Evolutionary conservation across 2,888 invertebrate species (phyloP).

Genomic region (Hedya salicella): DNA sequence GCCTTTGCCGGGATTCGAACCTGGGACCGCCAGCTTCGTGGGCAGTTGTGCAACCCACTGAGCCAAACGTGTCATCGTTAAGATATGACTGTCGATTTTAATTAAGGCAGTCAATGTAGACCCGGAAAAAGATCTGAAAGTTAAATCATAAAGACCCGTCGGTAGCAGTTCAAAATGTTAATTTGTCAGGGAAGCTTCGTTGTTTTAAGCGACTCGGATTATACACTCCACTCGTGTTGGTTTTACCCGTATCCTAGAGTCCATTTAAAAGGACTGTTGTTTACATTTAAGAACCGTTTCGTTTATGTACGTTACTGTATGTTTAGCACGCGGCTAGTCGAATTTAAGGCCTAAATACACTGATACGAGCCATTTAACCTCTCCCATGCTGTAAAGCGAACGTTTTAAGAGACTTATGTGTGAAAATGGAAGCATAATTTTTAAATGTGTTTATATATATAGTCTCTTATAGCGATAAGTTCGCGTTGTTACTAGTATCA

Average conservation of each 20-base stretch:
- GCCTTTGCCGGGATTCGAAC: too few relatives aligned
- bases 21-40: too few relatives aligned
- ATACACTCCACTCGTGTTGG: slow-evolving; percentile 19
- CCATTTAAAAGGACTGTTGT: slow-evolving; percentile 12
- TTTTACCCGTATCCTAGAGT: background rate
- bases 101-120: too few relatives aligned
- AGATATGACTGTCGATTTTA: too few relatives aligned
- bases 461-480: too few relatives aligned
- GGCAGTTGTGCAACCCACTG: too few relatives aligned
- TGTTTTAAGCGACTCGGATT: slow-evolving; percentile 15
- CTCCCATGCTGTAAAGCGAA: background rate
- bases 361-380: slow-evolving; percentile 8
- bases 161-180: slow-evolving; percentile 17
- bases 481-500: too few relatives aligned
- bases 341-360: slow-evolving; percentile 20
- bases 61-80: too few relatives aligned
- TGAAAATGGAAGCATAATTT: background rate
- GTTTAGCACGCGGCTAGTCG: background rate
- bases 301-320: slow-evolving; percentile 1
- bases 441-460: too few relatives aligned
- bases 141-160: background rate
- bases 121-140: slow-evolving; percentile 13
- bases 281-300: slow-evolving; percentile 10
- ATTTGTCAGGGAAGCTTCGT: slow-evolving; percentile 1
- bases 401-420: background rate